Evolutionary conservation across 2,888 invertebrate genomes (phyloP).

Genomic region (Brachypalpus laphriformis): DNA sequence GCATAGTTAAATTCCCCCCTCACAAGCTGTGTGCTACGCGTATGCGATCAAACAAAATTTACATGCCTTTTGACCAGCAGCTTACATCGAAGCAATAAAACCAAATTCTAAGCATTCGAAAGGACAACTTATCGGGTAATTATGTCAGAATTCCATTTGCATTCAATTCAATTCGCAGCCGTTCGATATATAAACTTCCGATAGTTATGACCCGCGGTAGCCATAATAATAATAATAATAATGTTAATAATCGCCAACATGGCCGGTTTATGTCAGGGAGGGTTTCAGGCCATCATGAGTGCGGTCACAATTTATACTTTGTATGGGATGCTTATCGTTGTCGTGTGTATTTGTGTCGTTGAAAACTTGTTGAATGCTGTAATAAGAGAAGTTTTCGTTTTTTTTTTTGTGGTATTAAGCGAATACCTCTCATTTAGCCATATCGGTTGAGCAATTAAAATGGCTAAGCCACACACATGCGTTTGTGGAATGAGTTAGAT

Average conservation of each 20-base stretch:
- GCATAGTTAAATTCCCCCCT: slow-evolving; percentile 34
- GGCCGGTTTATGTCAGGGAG: slow-evolving; percentile 61
- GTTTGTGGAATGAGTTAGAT: slow-evolving; percentile 22
- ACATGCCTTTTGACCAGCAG: slow-evolving; percentile 57
- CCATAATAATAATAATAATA: slow-evolving; percentile 68
- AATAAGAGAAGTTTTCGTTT: slow-evolving; percentile 17
- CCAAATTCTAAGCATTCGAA: slow-evolving; percentile 67
- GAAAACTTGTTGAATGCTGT: slow-evolving; percentile 37
- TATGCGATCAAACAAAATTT: slow-evolving; percentile 55
- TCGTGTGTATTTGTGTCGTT: slow-evolving; percentile 5
- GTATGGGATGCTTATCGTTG: slow-evolving; percentile 17
- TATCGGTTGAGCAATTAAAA: slow-evolving; percentile 72
- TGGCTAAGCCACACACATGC: slow-evolving; percentile 62
- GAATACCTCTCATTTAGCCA: slow-evolving; percentile 63
- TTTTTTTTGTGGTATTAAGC: slow-evolving; percentile 24
- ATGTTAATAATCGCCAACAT: slow-evolving; percentile 65
- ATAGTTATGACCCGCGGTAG: slow-evolving; percentile 65
- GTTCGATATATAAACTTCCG: slow-evolving; percentile 50
- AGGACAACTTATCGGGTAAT: slow-evolving; percentile 71
- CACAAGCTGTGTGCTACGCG: background rate
- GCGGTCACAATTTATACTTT: slow-evolving; percentile 54
- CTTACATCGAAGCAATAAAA: slow-evolving; percentile 57
- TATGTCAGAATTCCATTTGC: slow-evolving; percentile 74
- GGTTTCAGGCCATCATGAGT: slow-evolving; percentile 34
- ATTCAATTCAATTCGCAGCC: slow-evolving; percentile 55